Evolutionary conservation across 2,113 vertebrate species (phyloP), one percentile per base, ranked within the genome.

Genomic region (Procavia capensis): DNA sequence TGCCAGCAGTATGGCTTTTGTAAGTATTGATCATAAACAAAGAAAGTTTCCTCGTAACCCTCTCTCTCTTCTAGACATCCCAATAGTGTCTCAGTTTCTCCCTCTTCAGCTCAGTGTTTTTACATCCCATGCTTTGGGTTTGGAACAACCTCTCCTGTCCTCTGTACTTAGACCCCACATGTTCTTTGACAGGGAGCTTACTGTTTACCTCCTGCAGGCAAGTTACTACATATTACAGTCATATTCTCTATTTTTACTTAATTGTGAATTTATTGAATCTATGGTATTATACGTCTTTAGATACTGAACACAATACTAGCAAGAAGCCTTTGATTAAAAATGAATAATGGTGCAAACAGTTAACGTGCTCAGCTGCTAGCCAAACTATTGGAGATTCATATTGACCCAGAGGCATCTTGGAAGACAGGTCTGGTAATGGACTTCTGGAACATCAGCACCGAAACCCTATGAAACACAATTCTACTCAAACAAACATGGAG

Each of bases 261-360:
- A 85, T 72, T 31, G 25, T 78, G 90, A 92, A 54, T 92, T 64
- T 22, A 59, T 90, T 89, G 79, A 78, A 34, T 84, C 34, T 50
- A 79, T 86, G 57, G 39, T 89, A 31, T 27, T 93, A 0, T 45
- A 89, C 85, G 3, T 82, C 25, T 29, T 39, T 31, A 43, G n/a
- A 63, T 80, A 63, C 43, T 41, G 22, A 96, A 87, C 29, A 41
- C 45, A 81, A 47, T 61, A 47, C 10, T 91, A 47, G 81, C n/a
- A 90, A 54, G 36, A 50, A 45, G 14, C 0, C 74, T 43, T 94
- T 43, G 45, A 27, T 92, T 93, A 88, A 92, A 88, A 91, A n/a
- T 11, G 16, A 91, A 22, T 45, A 47, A 34, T 25, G 11, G 47
- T 74, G 27, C 70, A 72, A 72, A 39, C 6, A 9, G 9, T 24